phyloP scores from a whole-genome alignment of 1,140 invertebrate species.

The Drosophila elegans region DNA sequence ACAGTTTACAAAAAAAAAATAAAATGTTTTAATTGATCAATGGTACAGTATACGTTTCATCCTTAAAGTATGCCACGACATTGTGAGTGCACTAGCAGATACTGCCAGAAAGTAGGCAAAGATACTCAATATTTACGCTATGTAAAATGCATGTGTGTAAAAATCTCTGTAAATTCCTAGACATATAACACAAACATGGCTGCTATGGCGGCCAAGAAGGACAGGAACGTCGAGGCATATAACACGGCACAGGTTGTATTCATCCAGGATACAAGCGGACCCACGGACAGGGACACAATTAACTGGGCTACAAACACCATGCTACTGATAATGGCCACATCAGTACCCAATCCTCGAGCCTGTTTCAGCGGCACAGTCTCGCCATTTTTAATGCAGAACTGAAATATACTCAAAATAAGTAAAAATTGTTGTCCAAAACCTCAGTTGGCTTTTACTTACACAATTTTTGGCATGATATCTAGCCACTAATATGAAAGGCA shows the following conservation, averaged over 20 bases:
- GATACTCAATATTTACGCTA: constrained; percentile 5
- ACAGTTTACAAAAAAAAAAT: not conserved
- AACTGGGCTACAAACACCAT: constrained; percentile 94
- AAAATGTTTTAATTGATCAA: constrained; percentile 4
- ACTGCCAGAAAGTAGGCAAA: constrained; percentile 58
- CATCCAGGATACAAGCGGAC: constrained; percentile 88
- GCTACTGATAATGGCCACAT: constrained; percentile 92
- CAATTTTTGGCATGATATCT: constrained; percentile 91
- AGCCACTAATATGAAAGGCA: constrained; percentile 93
- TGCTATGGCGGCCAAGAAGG: constrained; percentile 89
- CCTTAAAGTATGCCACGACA: constrained; percentile 52
- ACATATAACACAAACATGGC: constrained; percentile 91
- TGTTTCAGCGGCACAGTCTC: constrained; percentile 85
- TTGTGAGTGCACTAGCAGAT: constrained; percentile 30
- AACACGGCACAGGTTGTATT: constrained; percentile 90
- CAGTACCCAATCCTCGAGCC: constrained; percentile 92
- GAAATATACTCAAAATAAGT: not conserved
- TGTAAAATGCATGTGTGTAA: constrained; percentile 25
- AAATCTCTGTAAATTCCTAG: constrained; percentile 22
- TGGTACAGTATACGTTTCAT: not conserved
- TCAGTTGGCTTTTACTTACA: constrained; percentile 85
- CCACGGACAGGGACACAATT: constrained; percentile 89
- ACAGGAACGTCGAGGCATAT: constrained; percentile 88
- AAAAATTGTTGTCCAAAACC: not conserved
- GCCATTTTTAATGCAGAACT: constrained; percentile 86